A percentile compares a stretch with the other conserved stretches of the same genome.
Conservation (phyloP, 2,888 invertebrate genomes). For the Nephrotoma appendiculata region DNA sequence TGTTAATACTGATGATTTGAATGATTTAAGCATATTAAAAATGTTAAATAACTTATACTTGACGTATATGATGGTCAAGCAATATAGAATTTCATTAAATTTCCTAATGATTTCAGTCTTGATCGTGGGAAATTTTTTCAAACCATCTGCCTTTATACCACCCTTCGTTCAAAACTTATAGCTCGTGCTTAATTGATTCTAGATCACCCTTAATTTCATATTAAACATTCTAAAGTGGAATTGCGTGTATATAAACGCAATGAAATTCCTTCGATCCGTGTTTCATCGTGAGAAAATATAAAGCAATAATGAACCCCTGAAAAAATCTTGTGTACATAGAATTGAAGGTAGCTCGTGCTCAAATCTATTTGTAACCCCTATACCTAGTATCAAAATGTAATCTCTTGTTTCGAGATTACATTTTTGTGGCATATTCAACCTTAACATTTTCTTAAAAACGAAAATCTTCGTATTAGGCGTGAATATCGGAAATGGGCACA, state of each 20-base stretch:
- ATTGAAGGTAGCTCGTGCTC: not conserved
- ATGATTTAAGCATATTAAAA: not conserved
- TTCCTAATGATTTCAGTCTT: not conserved
- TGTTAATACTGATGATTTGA: too few species aligned
- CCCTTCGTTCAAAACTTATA: not conserved
- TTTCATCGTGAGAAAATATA: not conserved
- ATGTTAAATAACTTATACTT: too few species aligned
- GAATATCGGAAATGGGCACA: not conserved
- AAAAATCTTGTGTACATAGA: too few species aligned
- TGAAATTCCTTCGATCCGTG: not conserved
- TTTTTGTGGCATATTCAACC: not conserved
- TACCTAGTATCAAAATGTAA: not conserved
- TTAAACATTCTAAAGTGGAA: not conserved
- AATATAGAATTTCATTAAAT: not conserved
- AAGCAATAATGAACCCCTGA: not conserved
- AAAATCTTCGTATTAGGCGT: not conserved
- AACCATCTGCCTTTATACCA: not conserved
- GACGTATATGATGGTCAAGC: not conserved
- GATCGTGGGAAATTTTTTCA: not conserved
- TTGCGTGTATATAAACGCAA: not conserved
- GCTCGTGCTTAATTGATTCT: not conserved
- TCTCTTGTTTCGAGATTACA: too few species aligned
- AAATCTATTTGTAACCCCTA: not conserved
- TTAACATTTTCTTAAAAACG: not conserved
- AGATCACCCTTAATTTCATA: not conserved